Conservation (phyloP, 2,888 invertebrate species). For the Drosophila anomalata region DNA sequence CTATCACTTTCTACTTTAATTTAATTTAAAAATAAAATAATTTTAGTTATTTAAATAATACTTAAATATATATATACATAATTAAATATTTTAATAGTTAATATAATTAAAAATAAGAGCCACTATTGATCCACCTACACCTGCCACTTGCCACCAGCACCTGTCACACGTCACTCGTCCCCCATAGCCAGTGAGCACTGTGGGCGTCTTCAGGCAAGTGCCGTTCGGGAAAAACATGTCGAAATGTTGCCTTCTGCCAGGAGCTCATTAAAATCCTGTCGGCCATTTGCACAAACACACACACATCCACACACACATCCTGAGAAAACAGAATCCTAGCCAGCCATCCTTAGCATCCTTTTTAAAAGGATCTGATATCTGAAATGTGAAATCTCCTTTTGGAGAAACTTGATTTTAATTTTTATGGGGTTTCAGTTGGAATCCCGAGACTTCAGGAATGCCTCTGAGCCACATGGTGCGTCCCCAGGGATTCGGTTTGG, state of each 20-base stretch:
- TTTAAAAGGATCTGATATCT: background rate
- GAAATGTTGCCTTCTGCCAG: conserved; percentile 37
- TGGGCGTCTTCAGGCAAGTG: conserved; percentile 32
- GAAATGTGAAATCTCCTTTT: background rate
- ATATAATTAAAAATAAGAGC: too few species aligned
- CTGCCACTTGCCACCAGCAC: too few species aligned
- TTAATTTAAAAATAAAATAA: too few species aligned
- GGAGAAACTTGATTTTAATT: background rate
- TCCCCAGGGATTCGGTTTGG: conserved; percentile 58
- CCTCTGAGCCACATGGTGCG: conserved; percentile 41
- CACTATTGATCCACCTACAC: too few species aligned
- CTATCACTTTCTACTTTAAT: too few species aligned
- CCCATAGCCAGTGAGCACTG: conserved; percentile 5
- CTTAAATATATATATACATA: too few species aligned
- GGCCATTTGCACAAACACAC: conserved; percentile 40
- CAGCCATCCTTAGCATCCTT: background rate
- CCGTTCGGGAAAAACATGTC: conserved; percentile 34
- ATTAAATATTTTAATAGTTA: too few species aligned
- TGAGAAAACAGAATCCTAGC: background rate
- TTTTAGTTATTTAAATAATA: too few species aligned
- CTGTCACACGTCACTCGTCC: background rate
- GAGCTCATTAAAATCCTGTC: conserved; percentile 67
- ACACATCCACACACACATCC: conserved; percentile 2
- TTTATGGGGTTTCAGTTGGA: background rate
- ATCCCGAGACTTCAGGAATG: background rate